Evolutionary conservation across 2,888 invertebrate species (phyloP).

Genomic region (Limnephilus rhombicus): DNA sequence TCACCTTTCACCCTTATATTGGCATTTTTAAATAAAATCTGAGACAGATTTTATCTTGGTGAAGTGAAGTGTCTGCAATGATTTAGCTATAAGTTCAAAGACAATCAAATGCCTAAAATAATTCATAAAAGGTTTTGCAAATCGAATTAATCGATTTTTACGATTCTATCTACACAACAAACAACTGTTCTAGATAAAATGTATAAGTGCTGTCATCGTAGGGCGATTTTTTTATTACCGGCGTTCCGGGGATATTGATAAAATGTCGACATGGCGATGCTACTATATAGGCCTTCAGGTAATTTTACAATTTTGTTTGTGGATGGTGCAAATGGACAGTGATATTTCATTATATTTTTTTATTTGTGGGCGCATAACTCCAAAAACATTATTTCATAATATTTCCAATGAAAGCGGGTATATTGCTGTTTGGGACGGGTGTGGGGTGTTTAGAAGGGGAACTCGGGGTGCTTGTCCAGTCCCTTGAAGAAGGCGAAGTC

Average conservation of each 20-base stretch:
- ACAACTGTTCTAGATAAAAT: neutral
- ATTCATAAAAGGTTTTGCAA: neutral
- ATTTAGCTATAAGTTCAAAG: neutral
- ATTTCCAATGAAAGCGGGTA: neutral
- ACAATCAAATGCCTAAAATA: neutral
- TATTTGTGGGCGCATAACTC: no score
- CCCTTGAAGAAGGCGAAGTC: conserved; percentile 85
- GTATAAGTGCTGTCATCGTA: neutral
- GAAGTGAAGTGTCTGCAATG: neutral
- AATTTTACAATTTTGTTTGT: no score
- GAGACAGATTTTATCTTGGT: neutral
- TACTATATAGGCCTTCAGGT: no score
- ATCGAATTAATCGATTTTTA: neutral
- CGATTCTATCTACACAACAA: neutral
- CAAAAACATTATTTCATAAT: no score
- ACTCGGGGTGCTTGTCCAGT: conserved; percentile 83
- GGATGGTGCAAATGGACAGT: no score
- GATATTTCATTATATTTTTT: neutral
- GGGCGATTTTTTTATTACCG: neutral
- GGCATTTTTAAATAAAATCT: neutral
- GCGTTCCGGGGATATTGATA: no score
- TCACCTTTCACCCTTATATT: neutral
- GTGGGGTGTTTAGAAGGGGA: conserved; percentile 76
- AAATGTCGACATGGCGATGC: no score
- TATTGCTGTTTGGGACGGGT: neutral